Percentiles rank a stretch among this genome's conserved stretches.
These are phyloP conservation scores for Drosophila dunni DNA, from an alignment of 1,140 invertebrate species.

Conservation along the genomic window DNA sequence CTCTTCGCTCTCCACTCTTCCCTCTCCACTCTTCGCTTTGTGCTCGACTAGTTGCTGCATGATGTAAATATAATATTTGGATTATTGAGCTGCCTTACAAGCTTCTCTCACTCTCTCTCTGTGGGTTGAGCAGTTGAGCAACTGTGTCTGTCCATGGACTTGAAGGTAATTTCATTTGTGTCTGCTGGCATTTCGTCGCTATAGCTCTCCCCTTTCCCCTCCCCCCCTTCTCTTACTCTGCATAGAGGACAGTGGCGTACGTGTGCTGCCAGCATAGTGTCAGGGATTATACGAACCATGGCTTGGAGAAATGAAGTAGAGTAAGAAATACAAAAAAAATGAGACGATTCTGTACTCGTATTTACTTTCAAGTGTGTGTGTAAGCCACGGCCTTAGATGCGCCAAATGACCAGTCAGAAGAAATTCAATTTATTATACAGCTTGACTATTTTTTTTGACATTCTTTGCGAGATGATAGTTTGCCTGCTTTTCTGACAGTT, in stretches of 20 bases:
- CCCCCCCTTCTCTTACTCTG: slow-evolving; percentile 15
- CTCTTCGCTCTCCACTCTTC: background rate
- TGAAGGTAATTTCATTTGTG: slow-evolving; percentile 71
- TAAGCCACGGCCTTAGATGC: slow-evolving; percentile 66
- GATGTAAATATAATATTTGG: slow-evolving; percentile 81
- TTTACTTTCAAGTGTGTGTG: slow-evolving; percentile 65
- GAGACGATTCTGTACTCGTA: slow-evolving; percentile 16
- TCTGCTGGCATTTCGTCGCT: slow-evolving; percentile 69
- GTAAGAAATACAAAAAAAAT: background rate
- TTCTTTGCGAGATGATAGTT: slow-evolving; percentile 65
- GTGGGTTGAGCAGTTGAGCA: background rate
- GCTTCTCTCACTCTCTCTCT: slow-evolving; percentile 12
- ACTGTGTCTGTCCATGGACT: slow-evolving; percentile 37
- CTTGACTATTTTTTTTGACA: slow-evolving; percentile 71
- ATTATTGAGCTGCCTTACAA: slow-evolving; percentile 67
- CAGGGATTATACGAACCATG: slow-evolving; percentile 14
- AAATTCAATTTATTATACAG: slow-evolving; percentile 83
- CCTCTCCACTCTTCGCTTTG: background rate
- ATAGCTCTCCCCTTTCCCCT: too few species aligned
- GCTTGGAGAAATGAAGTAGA: background rate
- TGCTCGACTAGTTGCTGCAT: slow-evolving; percentile 48
- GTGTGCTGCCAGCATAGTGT: slow-evolving; percentile 52
- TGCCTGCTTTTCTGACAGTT: slow-evolving; percentile 41
- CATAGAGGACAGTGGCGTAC: slow-evolving; percentile 51
- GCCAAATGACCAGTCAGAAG: slow-evolving; percentile 75